These are phyloP conservation scores for Dione vanillae DNA, from an alignment of 2,888 invertebrate genomes.

Conservation along the genomic window DNA sequence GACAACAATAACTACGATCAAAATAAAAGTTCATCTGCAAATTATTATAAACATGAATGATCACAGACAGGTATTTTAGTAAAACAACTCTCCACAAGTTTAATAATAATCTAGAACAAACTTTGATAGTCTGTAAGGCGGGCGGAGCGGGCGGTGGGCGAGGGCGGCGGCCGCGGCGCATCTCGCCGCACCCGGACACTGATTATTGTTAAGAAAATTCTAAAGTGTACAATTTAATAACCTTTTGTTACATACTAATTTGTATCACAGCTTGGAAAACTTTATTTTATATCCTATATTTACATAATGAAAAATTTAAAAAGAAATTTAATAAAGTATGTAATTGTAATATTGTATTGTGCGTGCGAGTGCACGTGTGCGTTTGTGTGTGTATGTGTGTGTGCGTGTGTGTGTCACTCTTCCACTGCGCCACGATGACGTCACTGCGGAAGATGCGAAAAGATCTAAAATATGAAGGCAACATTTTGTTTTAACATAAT, in stretches of 20 bases:
- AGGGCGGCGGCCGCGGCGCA: not conserved
- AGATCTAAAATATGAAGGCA: not conserved
- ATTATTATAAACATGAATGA: not conserved
- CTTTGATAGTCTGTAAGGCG: conserved; percentile 9
- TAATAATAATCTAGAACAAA: conserved; percentile 5
- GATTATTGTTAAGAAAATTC: conserved; percentile 27
- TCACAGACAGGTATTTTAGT: not conserved
- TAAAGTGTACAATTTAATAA: conserved; percentile 30
- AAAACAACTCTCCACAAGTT: conserved; percentile 7
- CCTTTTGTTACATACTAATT: conserved; percentile 26
- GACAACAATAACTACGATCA: not conserved
- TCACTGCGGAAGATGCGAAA: not conserved
- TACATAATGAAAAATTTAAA: not conserved
- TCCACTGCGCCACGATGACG: not conserved
- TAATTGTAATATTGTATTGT: too few relatives aligned
- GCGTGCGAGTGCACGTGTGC: too few relatives aligned
- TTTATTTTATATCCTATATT: conserved; percentile 6
- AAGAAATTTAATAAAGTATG: too few relatives aligned
- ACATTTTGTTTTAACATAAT: not conserved
- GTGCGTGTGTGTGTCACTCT: not conserved
- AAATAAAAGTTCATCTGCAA: not conserved
- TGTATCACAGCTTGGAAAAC: not conserved
- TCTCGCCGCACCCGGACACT: not conserved
- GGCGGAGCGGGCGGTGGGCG: too few relatives aligned
- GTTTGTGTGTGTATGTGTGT: too few relatives aligned